Evolutionary conservation across 2,113 vertebrate genomes (phyloP).

Genomic region (Tragelaphus imberbis): DNA sequence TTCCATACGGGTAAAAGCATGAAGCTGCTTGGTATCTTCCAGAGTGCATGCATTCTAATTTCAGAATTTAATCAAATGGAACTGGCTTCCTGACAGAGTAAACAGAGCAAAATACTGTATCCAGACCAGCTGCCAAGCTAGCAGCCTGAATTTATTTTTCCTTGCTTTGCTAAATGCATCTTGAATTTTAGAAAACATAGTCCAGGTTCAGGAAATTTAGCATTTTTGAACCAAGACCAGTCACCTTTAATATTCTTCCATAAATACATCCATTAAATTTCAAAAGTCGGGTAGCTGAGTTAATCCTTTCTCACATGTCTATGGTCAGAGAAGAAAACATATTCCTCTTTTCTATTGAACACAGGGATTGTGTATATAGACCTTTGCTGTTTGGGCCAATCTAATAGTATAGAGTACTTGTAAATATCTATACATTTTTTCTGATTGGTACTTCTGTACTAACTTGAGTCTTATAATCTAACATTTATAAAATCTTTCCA

Average conservation of each 20-base stretch:
- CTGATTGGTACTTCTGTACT: not conserved
- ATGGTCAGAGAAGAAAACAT: slow-evolving; percentile 38
- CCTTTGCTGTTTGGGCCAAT: slow-evolving; percentile 20
- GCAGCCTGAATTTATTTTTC: slow-evolving; percentile 69
- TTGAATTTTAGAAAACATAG: slow-evolving; percentile 65
- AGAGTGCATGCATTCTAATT: slow-evolving; percentile 74
- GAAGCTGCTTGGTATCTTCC: slow-evolving; percentile 68
- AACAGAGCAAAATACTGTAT: slow-evolving; percentile 76
- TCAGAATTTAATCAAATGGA: slow-evolving; percentile 75
- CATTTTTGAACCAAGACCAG: slow-evolving; percentile 65
- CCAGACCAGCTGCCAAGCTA: slow-evolving; percentile 71
- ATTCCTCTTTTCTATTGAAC: not conserved
- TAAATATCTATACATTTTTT: not conserved
- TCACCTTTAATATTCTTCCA: slow-evolving; percentile 47
- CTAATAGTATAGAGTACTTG: not conserved
- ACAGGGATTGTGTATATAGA: not conserved
- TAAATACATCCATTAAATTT: slow-evolving; percentile 61
- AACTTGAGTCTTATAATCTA: not conserved
- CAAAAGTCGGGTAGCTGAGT: slow-evolving; percentile 54
- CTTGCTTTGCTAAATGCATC: slow-evolving; percentile 71
- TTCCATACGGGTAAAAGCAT: slow-evolving; percentile 71
- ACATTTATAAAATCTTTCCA: slow-evolving; percentile 7
- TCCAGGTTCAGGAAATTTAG: slow-evolving; percentile 60
- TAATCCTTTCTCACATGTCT: slow-evolving; percentile 42
- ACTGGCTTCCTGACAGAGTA: slow-evolving; percentile 74